Percentiles rank a stretch among this genome's conserved stretches.
Evolutionary conservation across 2,888 invertebrate species (phyloP).

Genomic region (Tipula helvola): DNA sequence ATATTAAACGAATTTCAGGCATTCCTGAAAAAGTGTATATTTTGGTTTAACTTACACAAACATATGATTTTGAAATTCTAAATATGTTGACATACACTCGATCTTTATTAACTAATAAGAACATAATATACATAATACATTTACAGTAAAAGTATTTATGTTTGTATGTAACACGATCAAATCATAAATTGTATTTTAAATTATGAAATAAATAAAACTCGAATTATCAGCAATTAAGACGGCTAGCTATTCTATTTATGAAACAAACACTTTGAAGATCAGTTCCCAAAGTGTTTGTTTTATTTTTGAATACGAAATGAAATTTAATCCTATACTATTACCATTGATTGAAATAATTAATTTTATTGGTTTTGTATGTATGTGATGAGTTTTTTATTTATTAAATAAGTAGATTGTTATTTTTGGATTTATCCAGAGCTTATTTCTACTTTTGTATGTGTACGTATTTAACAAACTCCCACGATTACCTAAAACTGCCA

Average conservation of each 20-base stretch:
- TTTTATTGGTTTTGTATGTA: neutral
- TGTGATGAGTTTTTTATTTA: neutral
- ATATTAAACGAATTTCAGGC: neutral
- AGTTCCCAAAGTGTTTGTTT: neutral
- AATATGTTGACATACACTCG: neutral
- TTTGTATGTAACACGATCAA: neutral
- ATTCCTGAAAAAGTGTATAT: neutral
- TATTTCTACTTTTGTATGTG: neutral
- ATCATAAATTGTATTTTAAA: neutral
- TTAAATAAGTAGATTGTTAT: neutral
- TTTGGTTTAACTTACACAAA: neutral
- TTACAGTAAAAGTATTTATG: neutral
- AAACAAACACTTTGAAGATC: neutral
- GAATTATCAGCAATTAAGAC: neutral
- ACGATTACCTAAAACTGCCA: neutral
- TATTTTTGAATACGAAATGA: neutral
- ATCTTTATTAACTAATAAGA: too few species aligned
- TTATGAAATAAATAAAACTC: conserved; percentile 4
- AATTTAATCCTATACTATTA: neutral
- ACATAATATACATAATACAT: neutral
- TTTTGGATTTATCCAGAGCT: neutral
- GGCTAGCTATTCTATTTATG: neutral
- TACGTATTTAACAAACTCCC: neutral
- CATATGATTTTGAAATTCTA: neutral
- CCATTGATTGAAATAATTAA: neutral